Percentiles rank a stretch among this genome's conserved stretches.
Conservation (phyloP, 1,140 invertebrate species). For the Drosophila prosaltans region DNA sequence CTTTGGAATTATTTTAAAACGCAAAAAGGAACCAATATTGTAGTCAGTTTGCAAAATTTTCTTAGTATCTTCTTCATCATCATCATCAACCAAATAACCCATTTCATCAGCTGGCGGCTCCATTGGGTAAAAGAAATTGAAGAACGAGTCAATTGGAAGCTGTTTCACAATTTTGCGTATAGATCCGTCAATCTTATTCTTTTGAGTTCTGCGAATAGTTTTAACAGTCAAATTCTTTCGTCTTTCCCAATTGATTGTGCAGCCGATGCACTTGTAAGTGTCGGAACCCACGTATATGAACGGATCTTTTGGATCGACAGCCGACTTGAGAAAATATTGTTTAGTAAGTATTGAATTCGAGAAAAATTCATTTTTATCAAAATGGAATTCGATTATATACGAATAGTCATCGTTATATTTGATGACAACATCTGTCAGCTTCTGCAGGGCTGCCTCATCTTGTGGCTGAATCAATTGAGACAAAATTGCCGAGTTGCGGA, state of each 20-base stretch:
- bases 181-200: slow-evolving; percentile 96
- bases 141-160: slow-evolving; percentile 97
- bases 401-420: slow-evolving; percentile 88
- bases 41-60: slow-evolving; percentile 94
- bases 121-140: slow-evolving; percentile 99
- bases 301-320: slow-evolving; percentile 94
- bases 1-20: slow-evolving; percentile 95
- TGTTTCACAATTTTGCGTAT: slow-evolving; percentile 97
- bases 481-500: slow-evolving; percentile 96
- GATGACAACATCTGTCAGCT: slow-evolving; percentile 97
- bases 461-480: slow-evolving; percentile 96
- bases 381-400: slow-evolving; percentile 93
- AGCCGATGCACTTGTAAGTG: slow-evolving; percentile 96
- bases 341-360: slow-evolving; percentile 97
- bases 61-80: slow-evolving; percentile 86
- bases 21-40: slow-evolving; percentile 98
- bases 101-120: slow-evolving; percentile 88
- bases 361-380: slow-evolving; percentile 97
- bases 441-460: slow-evolving; percentile 97
- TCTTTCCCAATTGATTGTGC: slow-evolving; percentile 96
- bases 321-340: slow-evolving; percentile 96
- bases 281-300: slow-evolving; percentile 99
- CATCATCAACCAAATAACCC: too few relatives aligned
- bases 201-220: slow-evolving; percentile 98
- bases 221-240: slow-evolving; percentile 99